Percentiles rank a stretch among this genome's conserved stretches.
phyloP scores from a whole-genome alignment of 2,797 vertebrate species.

The Sebastiscus tertius region DNA sequence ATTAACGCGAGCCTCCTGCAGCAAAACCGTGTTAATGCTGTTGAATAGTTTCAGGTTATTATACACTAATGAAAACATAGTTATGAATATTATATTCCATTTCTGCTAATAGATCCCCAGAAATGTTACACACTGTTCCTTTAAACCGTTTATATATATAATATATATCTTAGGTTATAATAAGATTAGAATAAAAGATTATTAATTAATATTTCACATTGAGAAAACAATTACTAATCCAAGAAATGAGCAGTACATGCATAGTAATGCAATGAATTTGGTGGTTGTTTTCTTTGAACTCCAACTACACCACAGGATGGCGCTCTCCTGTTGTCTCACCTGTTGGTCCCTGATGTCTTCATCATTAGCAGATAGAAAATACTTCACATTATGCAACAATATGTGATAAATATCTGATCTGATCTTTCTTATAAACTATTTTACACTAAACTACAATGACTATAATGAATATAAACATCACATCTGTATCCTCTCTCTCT shows the following conservation, averaged over 20 bases:
- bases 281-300: neutral
- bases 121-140: too few species aligned
- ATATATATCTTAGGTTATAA: too few species aligned
- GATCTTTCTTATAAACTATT: neutral
- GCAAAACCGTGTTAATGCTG: rapidly evolving
- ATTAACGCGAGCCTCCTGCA: too few species aligned
- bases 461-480: neutral
- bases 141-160: too few species aligned
- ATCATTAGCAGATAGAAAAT: neutral
- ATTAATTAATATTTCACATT: too few species aligned
- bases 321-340: neutral
- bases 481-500: neutral
- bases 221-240: too few species aligned
- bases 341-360: neutral
- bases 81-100: too few species aligned
- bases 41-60: too few species aligned
- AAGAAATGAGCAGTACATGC: neutral
- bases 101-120: too few species aligned
- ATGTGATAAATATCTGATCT: neutral
- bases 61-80: too few species aligned
- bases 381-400: neutral
- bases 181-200: too few species aligned
- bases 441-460: neutral
- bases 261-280: neutral
- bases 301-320: neutral